Percentiles rank a stretch among this genome's conserved stretches.
Conservation (phyloP, 2,888 invertebrate genomes). For the Drosophila mulleri region DNA sequence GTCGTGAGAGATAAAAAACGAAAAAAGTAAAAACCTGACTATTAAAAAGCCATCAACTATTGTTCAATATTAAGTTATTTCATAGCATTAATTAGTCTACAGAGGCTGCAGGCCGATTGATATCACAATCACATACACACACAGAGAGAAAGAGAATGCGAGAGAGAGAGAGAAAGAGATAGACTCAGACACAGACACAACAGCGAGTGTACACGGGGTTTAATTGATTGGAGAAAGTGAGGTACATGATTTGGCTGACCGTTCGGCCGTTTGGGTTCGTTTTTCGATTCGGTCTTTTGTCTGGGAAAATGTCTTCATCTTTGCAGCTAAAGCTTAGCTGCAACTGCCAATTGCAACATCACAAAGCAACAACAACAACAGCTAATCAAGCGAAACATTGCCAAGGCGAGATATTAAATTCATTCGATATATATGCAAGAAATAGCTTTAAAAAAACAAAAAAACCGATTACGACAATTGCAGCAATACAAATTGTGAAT, state of each 20-base stretch:
- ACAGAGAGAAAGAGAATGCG: constrained; percentile 9
- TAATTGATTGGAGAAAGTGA: constrained; percentile 79
- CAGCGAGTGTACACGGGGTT: constrained; percentile 54
- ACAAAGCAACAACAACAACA: constrained; percentile 22
- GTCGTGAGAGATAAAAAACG: constrained; percentile 52
- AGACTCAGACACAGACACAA: constrained; percentile 19
- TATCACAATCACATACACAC: constrained; percentile 42
- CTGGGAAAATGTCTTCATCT: constrained; percentile 73
- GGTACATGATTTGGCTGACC: constrained; percentile 60
- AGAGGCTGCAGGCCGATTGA: constrained; percentile 60
- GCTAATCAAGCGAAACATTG: constrained; percentile 54
- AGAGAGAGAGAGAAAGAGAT: constrained; percentile 7
- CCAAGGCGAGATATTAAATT: constrained; percentile 53
- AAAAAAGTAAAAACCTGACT: constrained; percentile 55
- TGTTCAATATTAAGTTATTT: constrained; percentile 79
- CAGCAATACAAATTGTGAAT: constrained; percentile 42
- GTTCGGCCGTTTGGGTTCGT: constrained; percentile 17
- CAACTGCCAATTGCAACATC: constrained; percentile 56
- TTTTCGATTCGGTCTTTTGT: constrained; percentile 10
- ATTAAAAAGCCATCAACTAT: constrained; percentile 75
- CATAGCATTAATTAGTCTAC: constrained; percentile 68
- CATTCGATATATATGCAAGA: constrained; percentile 27
- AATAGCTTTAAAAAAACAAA: constrained; percentile 40
- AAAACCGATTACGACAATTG: constrained; percentile 48
- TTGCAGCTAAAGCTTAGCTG: constrained; percentile 41